Conservation (phyloP, 2,113 vertebrate genomes). For the Nothoprocta perdicaria region DNA sequence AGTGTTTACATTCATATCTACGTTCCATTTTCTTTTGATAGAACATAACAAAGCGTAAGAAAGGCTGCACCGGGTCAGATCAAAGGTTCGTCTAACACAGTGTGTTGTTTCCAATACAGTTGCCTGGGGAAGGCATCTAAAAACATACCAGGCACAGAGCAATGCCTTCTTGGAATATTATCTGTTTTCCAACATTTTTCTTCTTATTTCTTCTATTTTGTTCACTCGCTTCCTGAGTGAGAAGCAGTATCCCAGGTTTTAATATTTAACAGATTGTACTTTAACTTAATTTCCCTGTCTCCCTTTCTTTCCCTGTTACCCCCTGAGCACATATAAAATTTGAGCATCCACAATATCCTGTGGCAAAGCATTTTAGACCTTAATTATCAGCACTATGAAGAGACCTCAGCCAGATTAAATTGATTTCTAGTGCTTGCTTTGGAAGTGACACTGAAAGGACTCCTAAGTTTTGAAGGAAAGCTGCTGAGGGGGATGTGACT, state of each 20-base stretch:
- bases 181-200: not conserved
- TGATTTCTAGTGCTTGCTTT: not conserved
- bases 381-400: constrained; percentile 35
- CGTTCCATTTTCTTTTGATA: constrained; percentile 3
- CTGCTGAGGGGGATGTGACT: fast-evolving
- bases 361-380: constrained; percentile 46
- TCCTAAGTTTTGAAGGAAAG: not conserved
- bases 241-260: constrained; percentile 10
- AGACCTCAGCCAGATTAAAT: constrained; percentile 22
- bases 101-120: not conserved
- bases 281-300: constrained; percentile 32
- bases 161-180: not conserved
- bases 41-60: constrained; percentile 13
- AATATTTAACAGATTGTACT: constrained; percentile 37
- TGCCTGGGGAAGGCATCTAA: not conserved
- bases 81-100: not conserved
- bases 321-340: constrained; percentile 1
- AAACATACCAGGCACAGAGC: not conserved
- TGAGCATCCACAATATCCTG: constrained; percentile 2
- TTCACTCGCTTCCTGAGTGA: not conserved
- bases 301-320: constrained; percentile 24
- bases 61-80: constrained; percentile 3
- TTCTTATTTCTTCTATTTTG: not conserved
- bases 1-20: constrained; percentile 47
- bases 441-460: not conserved